Base-by-base conservation (phyloP, 2,888 invertebrate species). In the Leptopterna dolabrata region DNA sequence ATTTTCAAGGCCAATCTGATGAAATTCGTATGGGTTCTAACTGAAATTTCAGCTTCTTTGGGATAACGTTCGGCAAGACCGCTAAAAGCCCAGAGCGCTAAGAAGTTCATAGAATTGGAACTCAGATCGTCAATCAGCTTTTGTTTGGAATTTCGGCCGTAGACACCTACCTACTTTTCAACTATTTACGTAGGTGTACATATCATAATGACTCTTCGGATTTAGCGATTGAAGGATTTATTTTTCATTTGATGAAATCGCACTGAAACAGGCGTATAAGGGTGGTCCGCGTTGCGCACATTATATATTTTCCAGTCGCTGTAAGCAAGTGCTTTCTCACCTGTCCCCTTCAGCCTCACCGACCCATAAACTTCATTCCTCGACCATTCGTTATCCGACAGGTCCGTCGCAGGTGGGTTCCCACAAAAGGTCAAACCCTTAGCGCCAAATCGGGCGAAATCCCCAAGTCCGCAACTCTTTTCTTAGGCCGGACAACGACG, bases 301-400 rank as follows among this genome's bases (percentile, higher is more conserved):
- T 73, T 29, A 73, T 73, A 30, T n/a, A n/a, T n/a, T 73, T 14
- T 45, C 7, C 41, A 45, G 24, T 24, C 78, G 78, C n/a, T 78
- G 63, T 70, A 41, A 83, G 83, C 83, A 83, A 83, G 36, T 83
- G 43, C 83, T 83, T 83, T 83, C 83, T 83, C 83, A 70, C 83
- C 83, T 83, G 63, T 29, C 43, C 63, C 63, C 36, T 36, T 70
- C 78, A 47, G 27, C n/a, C 78, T 45, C 45, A 14, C 43, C 83
- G 83, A 63, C 63, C 83, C 70, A 83, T 83, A 83, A 83, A 83
- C 83, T 83, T 83, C 83, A 83, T 83, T 83, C 83, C 83, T 16
- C 30, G 73, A 1, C 19, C 73, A 41, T 73, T 41, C 73, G 73
- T 78, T 78, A 78, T 45, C 45, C 41, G 78, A 36, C 36, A 7